Evolutionary conservation across 1,140 invertebrate genomes (phyloP).

Genomic region (Conus betulinus): DNA sequence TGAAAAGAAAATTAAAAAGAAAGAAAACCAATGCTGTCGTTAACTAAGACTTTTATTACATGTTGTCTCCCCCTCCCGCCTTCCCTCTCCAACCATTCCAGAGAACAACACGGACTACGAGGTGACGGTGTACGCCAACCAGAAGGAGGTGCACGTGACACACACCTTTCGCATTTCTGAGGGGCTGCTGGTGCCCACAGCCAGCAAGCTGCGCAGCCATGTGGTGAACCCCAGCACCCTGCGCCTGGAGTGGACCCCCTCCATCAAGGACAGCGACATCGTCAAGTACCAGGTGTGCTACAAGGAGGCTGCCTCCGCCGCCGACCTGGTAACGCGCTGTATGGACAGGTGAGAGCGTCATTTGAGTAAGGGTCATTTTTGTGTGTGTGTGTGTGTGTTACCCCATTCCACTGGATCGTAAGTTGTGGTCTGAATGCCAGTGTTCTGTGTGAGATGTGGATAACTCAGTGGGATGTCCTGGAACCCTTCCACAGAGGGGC

Average conservation of each 20-base stretch:
- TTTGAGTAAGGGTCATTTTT: too few relatives aligned
- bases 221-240: constrained; percentile 16
- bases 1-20: not conserved
- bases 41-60: not conserved
- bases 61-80: not conserved
- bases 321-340: constrained; percentile 5
- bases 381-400: too few relatives aligned
- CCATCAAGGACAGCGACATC: not conserved
- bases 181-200: constrained; percentile 24
- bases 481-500: too few relatives aligned
- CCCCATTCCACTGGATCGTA: too few relatives aligned
- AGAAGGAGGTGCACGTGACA: constrained; percentile 14
- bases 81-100: not conserved
- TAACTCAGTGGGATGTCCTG: too few relatives aligned
- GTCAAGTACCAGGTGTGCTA: constrained; percentile 40
- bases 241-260: constrained; percentile 24
- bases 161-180: constrained; percentile 36
- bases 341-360: constrained; percentile 8
- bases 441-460: too few relatives aligned
- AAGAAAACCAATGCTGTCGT: too few relatives aligned
- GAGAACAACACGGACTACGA: constrained; percentile 54
- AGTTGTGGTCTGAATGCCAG: too few relatives aligned
- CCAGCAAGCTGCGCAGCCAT: not conserved
- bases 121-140: constrained; percentile 42
- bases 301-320: constrained; percentile 7